Evolutionary conservation across 2,888 invertebrate genomes (phyloP).

Genomic region (Macrosoma leucophasiata): DNA sequence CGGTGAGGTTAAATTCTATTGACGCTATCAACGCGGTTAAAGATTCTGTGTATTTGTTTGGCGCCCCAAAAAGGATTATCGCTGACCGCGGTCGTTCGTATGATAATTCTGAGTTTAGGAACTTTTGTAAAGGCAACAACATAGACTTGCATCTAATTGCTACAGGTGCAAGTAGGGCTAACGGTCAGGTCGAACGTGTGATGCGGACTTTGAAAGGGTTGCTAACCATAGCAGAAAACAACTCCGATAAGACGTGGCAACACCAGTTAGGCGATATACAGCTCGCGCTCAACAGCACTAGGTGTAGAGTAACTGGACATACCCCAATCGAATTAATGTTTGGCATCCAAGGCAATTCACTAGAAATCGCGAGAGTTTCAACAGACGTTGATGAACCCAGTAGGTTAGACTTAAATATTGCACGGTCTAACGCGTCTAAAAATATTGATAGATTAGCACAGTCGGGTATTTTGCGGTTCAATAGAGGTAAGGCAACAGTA

Average conservation of each 20-base stretch:
- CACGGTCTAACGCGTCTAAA: no score
- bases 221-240: slow-evolving; percentile 12
- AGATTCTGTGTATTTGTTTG: slow-evolving; percentile 19
- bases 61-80: slow-evolving; percentile 11
- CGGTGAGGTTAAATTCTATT: slow-evolving; percentile 4
- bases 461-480: slow-evolving; percentile 18
- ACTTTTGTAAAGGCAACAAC: slow-evolving; percentile 7
- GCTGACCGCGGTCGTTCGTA: slow-evolving; percentile 21
- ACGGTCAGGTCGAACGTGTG: slow-evolving; percentile 20
- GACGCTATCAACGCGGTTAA: slow-evolving; percentile 17
- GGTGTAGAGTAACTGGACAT: slow-evolving; percentile 17
- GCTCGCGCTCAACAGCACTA: slow-evolving; percentile 23
- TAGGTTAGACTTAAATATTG: no score
- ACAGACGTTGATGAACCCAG: no score
- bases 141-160: slow-evolving; percentile 25
- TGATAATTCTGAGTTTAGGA: slow-evolving; percentile 4
- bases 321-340: slow-evolving; percentile 22
- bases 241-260: slow-evolving; percentile 2
- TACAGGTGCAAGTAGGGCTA: slow-evolving; percentile 22
- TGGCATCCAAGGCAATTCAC: slow-evolving; percentile 16
- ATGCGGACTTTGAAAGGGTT: slow-evolving; percentile 19
- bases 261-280: slow-evolving; percentile 6
- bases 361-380: no score
- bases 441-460: no score
- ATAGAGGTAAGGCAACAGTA: slow-evolving; percentile 15